Evolutionary conservation across 2,888 invertebrate genomes (phyloP), one percentile per base, ranked within the genome.

Genomic region (Plebejus melissa): DNA sequence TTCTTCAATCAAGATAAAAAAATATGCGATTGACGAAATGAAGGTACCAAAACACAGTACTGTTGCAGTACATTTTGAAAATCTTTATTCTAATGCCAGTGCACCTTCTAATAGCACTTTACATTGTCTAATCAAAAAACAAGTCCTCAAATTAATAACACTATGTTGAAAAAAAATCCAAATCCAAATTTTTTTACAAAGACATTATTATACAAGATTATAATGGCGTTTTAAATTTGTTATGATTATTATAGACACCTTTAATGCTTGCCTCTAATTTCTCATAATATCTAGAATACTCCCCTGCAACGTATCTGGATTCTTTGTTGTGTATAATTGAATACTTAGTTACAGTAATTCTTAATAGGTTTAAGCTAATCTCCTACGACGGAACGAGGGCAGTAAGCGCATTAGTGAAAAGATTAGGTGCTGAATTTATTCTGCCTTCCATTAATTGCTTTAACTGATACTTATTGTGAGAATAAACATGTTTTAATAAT

Each of bases 361-460:
- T 74, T 75, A 75, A 71, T 71, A 71, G 70, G 70, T 70, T 75
- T 28, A 22, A 75, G 41, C 58, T 75, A 71, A 75, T 75, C 75
- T 71, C 46, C 38, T n/a, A 16, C 46, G 65, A 70, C 74, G 70
- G 74, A 75, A n/a, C 69, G 76, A 65, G 74, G 75, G 77, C 76
- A 78, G 75, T 77, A 69, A 65, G 76, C 78, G 78, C 75, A 75
- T 74, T 78, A 79, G 77, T 79, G 74, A 77, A 78, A 76, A 74
- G 78, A 77, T 78, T 77, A 71, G 74, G 74, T 76, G 65, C 75
- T 76, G 76, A 78, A 78, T 78, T 78, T 76, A 79, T 78, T 78
- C 72, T 77, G 65, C 69, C 75, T 77, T 80, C 77, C 79, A 76
- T 60, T n/a, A 46, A 58, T 72, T 76, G 77, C 78, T 78, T 77